These are phyloP conservation scores for Pantherophis vulpinus DNA, from an alignment of 2,797 vertebrate genomes.

Conservation along the genomic window DNA sequence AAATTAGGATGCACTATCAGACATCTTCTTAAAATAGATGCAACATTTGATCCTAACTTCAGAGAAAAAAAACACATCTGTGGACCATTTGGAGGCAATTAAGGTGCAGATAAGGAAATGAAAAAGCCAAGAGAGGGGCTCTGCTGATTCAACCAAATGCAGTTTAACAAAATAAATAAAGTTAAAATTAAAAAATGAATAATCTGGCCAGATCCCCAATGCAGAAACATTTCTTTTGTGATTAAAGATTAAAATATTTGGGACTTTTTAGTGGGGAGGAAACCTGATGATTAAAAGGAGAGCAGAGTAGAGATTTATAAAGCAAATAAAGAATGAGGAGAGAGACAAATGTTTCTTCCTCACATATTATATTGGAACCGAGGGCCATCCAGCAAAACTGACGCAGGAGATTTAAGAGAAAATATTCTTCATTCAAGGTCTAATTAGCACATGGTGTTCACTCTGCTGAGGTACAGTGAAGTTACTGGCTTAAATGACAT, in stretches of 20 bases:
- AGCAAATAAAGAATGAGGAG: background rate
- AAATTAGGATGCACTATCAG: background rate
- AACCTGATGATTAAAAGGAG: background rate
- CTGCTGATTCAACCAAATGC: background rate
- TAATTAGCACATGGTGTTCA: background rate
- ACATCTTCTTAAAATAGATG: background rate
- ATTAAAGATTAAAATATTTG: background rate
- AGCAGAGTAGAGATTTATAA: background rate
- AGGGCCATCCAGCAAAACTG: background rate
- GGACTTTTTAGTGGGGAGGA: background rate
- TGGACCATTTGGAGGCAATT: fast-evolving
- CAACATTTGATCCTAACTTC: fast-evolving
- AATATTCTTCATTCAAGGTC: background rate
- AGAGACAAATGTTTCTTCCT: background rate
- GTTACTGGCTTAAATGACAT: background rate
- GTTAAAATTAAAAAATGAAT: background rate
- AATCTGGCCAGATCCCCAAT: background rate
- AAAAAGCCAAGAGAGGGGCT: background rate
- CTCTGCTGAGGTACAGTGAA: background rate
- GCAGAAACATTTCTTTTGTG: background rate
- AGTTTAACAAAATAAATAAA: background rate
- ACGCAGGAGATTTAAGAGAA: background rate
- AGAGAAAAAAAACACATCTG: background rate
- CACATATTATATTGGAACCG: background rate
- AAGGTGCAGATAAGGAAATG: background rate